A percentile compares a stretch with the other conserved stretches of the same genome.
Conservation (phyloP, 2,113 vertebrate species). For the Lophius piscatorius region DNA sequence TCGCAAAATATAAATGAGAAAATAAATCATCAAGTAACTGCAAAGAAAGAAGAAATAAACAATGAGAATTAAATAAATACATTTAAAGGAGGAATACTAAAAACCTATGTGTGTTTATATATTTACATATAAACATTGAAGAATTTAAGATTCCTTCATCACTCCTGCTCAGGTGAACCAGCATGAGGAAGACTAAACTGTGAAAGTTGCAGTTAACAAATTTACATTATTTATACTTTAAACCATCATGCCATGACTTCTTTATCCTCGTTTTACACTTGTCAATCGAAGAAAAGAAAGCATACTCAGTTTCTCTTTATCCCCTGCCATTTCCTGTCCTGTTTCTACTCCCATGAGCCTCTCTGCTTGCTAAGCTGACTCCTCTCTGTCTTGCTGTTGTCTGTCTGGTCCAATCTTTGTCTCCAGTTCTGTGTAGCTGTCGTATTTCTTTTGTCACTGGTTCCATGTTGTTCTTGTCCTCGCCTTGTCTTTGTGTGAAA, state of each 20-base stretch:
- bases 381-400: conserved; percentile 50
- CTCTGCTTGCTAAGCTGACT: conserved; percentile 50
- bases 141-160: conserved; percentile 31
- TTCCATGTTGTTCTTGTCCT: conserved; percentile 45
- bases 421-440: conserved; percentile 28
- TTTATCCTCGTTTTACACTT: background rate
- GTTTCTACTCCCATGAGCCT: conserved; percentile 50
- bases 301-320: conserved; percentile 4
- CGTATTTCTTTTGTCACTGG: conserved; percentile 32
- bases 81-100: no score
- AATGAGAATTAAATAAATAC: no score
- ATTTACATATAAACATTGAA: no score
- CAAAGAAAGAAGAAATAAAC: conserved; percentile 14
- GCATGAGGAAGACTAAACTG: background rate
- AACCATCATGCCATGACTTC: no score
- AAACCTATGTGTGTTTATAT: no score
- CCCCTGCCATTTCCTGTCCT: conserved; percentile 43
- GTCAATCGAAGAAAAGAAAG: conserved; percentile 7
- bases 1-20: no score
- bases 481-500: conserved; percentile 52
- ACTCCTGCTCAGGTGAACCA: conserved; percentile 52
- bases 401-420: conserved; percentile 58
- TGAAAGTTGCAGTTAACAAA: no score
- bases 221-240: no score
- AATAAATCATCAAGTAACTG: no score